phyloP scores from a whole-genome alignment of 2,888 invertebrate genomes.

The Kryphioiulus occultus region DNA sequence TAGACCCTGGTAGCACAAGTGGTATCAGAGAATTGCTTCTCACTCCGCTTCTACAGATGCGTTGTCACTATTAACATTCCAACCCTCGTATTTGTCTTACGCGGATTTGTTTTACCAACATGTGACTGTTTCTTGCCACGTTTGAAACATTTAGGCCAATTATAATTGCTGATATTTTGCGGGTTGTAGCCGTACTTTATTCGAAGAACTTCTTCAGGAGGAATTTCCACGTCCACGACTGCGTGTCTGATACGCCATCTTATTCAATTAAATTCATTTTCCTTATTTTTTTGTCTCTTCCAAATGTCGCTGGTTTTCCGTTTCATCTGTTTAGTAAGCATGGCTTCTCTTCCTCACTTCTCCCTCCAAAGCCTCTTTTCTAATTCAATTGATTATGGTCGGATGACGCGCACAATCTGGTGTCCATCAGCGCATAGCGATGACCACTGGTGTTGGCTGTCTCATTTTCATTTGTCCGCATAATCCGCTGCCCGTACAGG shows the following conservation, averaged over 20 bases:
- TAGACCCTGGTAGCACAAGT: too few relatives aligned
- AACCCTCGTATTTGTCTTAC: too few relatives aligned
- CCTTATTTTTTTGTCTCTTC: neutral
- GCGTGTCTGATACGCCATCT: neutral
- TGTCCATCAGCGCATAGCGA: neutral
- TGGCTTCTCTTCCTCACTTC: neutral
- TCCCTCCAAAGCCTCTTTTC: conserved; percentile 15
- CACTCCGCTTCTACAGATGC: too few relatives aligned
- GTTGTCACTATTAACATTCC: too few relatives aligned
- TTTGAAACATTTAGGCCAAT: too few relatives aligned
- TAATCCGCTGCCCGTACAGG: neutral
- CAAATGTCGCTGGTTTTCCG: neutral
- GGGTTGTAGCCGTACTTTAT: too few relatives aligned
- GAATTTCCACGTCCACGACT: too few relatives aligned
- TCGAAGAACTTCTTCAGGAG: too few relatives aligned
- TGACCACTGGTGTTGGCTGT: neutral
- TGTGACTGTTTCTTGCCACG: too few relatives aligned
- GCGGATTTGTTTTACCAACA: too few relatives aligned
- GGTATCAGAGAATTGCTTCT: too few relatives aligned
- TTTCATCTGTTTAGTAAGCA: neutral
- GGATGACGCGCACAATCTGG: conserved; percentile 37
- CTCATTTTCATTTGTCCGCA: conserved; percentile 40
- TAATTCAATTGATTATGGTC: conserved; percentile 40
- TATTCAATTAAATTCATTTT: neutral
- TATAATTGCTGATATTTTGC: too few relatives aligned